Evolutionary conservation across 2,888 invertebrate genomes (phyloP), one percentile per base, ranked within the genome.

Genomic region (Phalera bucephala): DNA sequence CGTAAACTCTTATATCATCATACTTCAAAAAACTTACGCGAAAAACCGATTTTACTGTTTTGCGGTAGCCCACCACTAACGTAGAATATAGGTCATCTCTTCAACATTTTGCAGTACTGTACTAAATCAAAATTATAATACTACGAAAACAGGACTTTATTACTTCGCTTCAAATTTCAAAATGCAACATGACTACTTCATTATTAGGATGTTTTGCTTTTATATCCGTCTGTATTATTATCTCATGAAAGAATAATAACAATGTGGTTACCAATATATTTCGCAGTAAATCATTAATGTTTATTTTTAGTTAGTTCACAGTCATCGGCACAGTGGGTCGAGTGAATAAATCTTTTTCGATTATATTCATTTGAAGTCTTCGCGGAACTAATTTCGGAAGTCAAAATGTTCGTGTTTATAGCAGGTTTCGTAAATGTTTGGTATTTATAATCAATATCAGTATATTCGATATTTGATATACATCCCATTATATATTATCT

Each of bases 301-400:
- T 52, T 68, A 59, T 63, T 58, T 66, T 52, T 48, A 57, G 51
- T 33, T 14, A 17, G 29, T 40, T 39, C 35, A 42, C 39, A 48
- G 48, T 50, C 45, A 43, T 42, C 44, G 38, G 39, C 31, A 35
- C 35, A 52, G 29, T 52, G 40, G 44, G 48, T 52, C 50, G 26
- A 36, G 19, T 27, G 26, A 27, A n/a, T 2, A 3, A 3, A n/a
- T 9, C 2, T 7, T 22, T 22, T 22, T 7, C 7, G 7, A 22
- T 4, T 22, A 0, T 11, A 23, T 23, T 23, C 10, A 11, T 10
- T 5, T 9, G 9, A 2, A 11, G 6, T 23, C 2, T 11, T 23
- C 23, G 10, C 2, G 11, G 11, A 11, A 11, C 23, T 23, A 5
- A 23, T 23, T 23, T 23, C 10, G 23, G 11, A 4, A 11, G 23